A percentile compares a stretch with the other conserved stretches of the same genome.
Evolutionary conservation across 2,888 invertebrate genomes (phyloP).

Genomic region (Erebia palarica): DNA sequence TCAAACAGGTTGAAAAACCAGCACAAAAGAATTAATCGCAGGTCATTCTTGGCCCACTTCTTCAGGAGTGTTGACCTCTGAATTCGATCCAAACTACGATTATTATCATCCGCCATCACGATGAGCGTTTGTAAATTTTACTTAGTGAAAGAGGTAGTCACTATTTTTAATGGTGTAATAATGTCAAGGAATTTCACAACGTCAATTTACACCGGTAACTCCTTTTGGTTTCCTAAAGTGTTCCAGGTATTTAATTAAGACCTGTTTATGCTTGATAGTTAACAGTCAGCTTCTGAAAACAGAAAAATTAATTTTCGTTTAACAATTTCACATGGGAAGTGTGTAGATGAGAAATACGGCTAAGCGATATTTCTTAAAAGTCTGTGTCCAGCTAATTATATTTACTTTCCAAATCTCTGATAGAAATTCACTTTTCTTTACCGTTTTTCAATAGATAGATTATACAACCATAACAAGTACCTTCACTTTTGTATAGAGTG

Average conservation of each 20-base stretch:
- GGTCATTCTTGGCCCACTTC: constrained; percentile 56
- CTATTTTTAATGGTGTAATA: neutral
- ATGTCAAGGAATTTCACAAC: neutral
- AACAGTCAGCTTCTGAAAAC: no score
- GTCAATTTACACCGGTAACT: constrained; percentile 1
- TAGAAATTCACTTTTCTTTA: no score
- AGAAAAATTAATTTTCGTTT: no score
- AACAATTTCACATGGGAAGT: no score
- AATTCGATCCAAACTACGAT: constrained; percentile 22
- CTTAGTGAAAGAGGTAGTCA: constrained; percentile 1
- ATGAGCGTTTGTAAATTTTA: neutral
- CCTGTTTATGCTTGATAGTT: neutral
- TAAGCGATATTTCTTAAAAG: no score
- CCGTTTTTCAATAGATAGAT: no score
- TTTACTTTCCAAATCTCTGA: no score
- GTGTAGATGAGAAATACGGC: no score
- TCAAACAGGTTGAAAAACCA: constrained; percentile 38
- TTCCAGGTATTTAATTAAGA: neutral
- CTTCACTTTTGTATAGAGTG: no score
- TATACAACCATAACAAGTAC: no score
- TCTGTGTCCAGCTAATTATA: no score
- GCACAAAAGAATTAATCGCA: constrained; percentile 42
- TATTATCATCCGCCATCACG: neutral
- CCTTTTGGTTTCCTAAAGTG: neutral
- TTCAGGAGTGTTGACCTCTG: constrained; percentile 64